phyloP scores from a whole-genome alignment of 2,888 invertebrate species.

The Ptychoptera albimana region DNA sequence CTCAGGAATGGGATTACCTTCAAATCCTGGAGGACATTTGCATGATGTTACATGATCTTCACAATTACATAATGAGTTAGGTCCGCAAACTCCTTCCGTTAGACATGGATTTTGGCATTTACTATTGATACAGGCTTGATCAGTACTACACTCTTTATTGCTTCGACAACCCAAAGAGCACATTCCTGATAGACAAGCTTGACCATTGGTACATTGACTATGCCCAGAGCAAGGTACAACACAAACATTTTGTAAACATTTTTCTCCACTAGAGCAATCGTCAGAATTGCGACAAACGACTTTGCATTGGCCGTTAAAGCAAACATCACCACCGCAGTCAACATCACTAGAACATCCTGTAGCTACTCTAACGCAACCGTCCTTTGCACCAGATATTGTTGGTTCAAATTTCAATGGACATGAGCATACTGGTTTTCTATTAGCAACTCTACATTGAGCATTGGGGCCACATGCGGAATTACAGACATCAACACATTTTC shows the following conservation, averaged over 20 bases:
- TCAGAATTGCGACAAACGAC: conserved; percentile 58
- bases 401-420: conserved; percentile 64
- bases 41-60: conserved; percentile 60
- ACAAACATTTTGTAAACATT: conserved; percentile 64
- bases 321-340: conserved; percentile 66
- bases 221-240: conserved; percentile 65
- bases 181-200: conserved; percentile 66
- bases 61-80: conserved; percentile 67
- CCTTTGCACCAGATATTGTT: conserved; percentile 39
- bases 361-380: conserved; percentile 57
- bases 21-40: conserved; percentile 69
- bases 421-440: conserved; percentile 59
- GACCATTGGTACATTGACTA: conserved; percentile 59
- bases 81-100: conserved; percentile 59
- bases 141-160: conserved; percentile 60
- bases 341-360: conserved; percentile 49
- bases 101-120: conserved; percentile 74
- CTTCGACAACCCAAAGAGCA: conserved; percentile 74
- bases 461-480: conserved; percentile 69
- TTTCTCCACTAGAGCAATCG: conserved; percentile 67
- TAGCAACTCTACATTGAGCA: conserved; percentile 61
- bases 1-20: conserved; percentile 72
- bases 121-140: conserved; percentile 68
- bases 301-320: conserved; percentile 70
- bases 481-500: conserved; percentile 66